A percentile compares a stretch with the other conserved stretches of the same genome.
These are phyloP conservation scores for Sebastolobus alascanus DNA, from an alignment of 2,797 vertebrate species.

Conservation along the genomic window DNA sequence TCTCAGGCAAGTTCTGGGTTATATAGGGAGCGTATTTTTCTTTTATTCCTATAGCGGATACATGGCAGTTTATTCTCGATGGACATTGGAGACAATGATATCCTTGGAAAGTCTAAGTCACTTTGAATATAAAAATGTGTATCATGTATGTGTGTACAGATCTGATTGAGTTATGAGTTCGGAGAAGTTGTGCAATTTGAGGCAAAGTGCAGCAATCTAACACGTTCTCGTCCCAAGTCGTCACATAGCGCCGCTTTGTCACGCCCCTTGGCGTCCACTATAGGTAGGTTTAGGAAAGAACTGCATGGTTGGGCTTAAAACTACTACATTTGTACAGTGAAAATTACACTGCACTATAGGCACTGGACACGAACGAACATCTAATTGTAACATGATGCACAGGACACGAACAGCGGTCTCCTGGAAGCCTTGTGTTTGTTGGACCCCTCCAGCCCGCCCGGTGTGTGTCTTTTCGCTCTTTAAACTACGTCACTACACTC, in stretches of 20 bases:
- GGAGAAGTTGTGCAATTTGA: background rate
- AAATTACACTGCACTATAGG: no score
- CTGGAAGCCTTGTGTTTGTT: no score
- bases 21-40: background rate
- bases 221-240: no score
- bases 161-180: background rate
- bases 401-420: rapidly evolving
- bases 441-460: no score
- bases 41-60: background rate
- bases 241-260: no score
- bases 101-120: background rate
- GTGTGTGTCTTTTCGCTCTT: no score
- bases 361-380: no score
- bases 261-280: no score
- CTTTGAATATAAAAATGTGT: background rate
- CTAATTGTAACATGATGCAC: no score
- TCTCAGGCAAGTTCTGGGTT: background rate
- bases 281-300: no score
- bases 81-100: background rate
- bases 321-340: rapidly evolving
- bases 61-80: background rate
- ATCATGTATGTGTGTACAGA: background rate
- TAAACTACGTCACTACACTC: no score
- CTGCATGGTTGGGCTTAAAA: no score
- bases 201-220: background rate